Evolutionary conservation across 2,888 invertebrate species (phyloP), one percentile per base, ranked within the genome.

Genomic region (Tetanocera ferruginea): DNA sequence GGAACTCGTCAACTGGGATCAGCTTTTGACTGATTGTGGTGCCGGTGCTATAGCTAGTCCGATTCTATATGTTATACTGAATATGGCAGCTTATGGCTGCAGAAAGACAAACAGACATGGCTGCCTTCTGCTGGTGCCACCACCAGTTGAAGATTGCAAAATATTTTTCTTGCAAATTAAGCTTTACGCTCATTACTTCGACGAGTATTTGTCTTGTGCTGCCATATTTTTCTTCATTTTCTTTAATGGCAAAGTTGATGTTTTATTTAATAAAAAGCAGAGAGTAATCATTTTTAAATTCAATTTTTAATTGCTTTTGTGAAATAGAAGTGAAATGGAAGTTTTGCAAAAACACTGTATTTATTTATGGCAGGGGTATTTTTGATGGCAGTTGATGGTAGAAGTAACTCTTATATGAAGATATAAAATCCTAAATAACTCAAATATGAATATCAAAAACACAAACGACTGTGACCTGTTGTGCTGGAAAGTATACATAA

Each of bases 141-240:
- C 23, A 57, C 23, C 9, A 57, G 25, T 57, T 57, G 19, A 34
- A 37, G 23, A 67, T 43, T 6, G 34, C 28, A 67, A 23, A 34
- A 67, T 37, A 23, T 67, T 67, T 67, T 25, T 23, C 34, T 37
- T 67, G 43, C 11, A 37, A 34, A 66, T 66, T 66, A 34, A 66
- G 19, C 23, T 67, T 31, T 17, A 31, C 28, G 31, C 67, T 8
- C 43, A 37, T 43, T 67, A 37, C 14, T 17, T 25, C 28, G 25
- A 8, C n/a, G 19, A 55, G 23, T 55, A 55, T 25, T 60, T 14
- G 25, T 25, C 25, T 60, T 60, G 8, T 60, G 25, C 17, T 60
- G 23, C 25, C 25, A 28, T 60, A 60, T 17, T 23, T 60, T 28
- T 60, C 25, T 60, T 60, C 28, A 60, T 14, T 28, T 60, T 60